Conservation (phyloP, 2,113 vertebrate genomes). For the Austrofundulus limnaeus region DNA sequence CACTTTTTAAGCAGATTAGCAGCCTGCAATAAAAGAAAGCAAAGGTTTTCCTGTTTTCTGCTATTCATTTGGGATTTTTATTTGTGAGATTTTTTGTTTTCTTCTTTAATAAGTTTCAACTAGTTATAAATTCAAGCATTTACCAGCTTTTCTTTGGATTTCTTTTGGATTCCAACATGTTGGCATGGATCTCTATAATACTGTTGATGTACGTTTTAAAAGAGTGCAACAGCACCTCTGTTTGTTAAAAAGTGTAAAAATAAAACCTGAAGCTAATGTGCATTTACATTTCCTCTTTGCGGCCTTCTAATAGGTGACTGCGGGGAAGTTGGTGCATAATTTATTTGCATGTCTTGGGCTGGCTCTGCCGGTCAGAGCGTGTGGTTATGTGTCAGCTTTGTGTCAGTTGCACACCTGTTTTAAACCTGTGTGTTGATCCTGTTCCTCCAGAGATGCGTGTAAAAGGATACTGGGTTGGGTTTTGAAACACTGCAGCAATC, state of each 20-base stretch:
- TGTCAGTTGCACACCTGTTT: conserved; percentile 1
- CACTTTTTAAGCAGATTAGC: too few relatives aligned
- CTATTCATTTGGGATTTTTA: too few relatives aligned
- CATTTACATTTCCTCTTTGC: neutral
- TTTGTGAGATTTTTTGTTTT: too few relatives aligned
- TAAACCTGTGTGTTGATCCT: conserved; percentile 3
- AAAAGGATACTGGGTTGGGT: conserved; percentile 30
- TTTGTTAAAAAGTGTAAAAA: neutral
- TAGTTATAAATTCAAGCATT: too few relatives aligned
- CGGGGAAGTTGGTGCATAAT: conserved; percentile 1
- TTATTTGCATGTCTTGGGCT: conserved; percentile 1
- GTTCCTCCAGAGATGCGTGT: conserved; percentile 28
- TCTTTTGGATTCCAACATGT: too few relatives aligned
- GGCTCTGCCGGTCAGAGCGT: neutral
- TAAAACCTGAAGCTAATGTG: neutral
- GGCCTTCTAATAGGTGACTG: neutral
- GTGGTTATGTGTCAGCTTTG: conserved; percentile 2
- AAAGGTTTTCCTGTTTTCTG: too few relatives aligned
- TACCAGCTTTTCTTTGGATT: too few relatives aligned
- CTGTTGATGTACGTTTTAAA: too few relatives aligned
- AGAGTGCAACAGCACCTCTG: neutral
- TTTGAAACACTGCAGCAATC: conserved; percentile 1
- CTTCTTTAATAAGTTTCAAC: too few relatives aligned
- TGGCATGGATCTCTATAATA: too few relatives aligned
- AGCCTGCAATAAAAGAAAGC: too few relatives aligned